Percentiles rank a stretch among this genome's conserved stretches.
Evolutionary conservation across 2,113 vertebrate genomes (phyloP).

Genomic region (Dasyprocta punctata): DNA sequence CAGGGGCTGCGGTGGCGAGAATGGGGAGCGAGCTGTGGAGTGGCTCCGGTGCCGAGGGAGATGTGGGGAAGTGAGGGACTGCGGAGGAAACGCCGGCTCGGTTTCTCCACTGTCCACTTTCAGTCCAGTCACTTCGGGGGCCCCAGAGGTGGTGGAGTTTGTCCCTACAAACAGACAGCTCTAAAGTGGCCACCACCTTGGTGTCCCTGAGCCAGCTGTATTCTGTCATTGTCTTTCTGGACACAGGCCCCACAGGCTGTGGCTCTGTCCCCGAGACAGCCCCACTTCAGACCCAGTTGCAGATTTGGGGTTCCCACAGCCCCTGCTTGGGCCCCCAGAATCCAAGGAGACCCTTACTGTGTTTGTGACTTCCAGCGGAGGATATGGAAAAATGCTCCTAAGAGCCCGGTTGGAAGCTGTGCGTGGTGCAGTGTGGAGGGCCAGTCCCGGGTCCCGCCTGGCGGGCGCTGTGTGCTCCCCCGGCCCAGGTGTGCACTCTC

Average conservation of each 20-base stretch:
- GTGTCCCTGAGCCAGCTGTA: neutral
- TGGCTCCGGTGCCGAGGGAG: neutral
- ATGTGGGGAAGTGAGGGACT: neutral
- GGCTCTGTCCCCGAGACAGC: neutral
- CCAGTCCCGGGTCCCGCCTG: neutral
- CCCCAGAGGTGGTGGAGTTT: neutral
- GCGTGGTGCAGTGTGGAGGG: too few species aligned
- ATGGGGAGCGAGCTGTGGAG: fast-evolving
- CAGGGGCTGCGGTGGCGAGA: neutral
- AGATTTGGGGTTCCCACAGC: neutral
- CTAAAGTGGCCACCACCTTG: neutral
- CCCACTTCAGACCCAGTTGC: neutral
- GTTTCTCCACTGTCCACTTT: neutral
- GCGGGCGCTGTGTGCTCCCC: too few species aligned
- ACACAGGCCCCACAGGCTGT: neutral
- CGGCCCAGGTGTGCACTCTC: neutral
- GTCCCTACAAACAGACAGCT: neutral
- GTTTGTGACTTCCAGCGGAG: neutral
- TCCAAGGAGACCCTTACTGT: neutral
- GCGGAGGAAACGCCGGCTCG: neutral
- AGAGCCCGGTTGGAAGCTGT: too few species aligned
- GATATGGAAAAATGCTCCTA: neutral
- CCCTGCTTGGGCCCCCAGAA: neutral
- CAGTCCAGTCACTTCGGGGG: neutral
- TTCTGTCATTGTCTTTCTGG: neutral